Conservation (phyloP, 2,113 vertebrate species). For the Urocolius indicus region DNA sequence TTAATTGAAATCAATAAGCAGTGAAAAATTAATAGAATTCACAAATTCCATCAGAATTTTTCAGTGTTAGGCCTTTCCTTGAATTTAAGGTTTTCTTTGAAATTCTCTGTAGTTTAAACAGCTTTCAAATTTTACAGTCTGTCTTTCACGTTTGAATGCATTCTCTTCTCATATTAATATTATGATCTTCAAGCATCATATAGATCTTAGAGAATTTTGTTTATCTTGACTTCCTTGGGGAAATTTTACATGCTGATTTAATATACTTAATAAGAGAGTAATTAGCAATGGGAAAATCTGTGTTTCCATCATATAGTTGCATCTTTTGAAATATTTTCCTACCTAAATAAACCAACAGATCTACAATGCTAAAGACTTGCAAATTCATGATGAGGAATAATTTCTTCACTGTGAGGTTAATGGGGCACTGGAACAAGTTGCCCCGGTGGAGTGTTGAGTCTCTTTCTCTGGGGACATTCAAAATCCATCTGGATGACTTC, state of each 20-base stretch:
- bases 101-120: neutral
- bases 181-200: rapidly evolving
- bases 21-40: neutral
- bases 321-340: neutral
- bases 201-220: neutral
- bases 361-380: neutral
- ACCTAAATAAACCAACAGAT: rapidly evolving
- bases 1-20: neutral
- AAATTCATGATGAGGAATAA: neutral
- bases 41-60: neutral
- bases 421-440: too few species aligned
- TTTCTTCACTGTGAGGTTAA: too few species aligned
- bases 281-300: neutral
- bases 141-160: rapidly evolving
- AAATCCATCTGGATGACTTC: too few species aligned
- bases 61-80: neutral
- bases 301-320: neutral
- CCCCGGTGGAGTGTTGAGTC: too few species aligned
- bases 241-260: neutral
- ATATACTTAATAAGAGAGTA: neutral
- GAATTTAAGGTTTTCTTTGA: neutral
- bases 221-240: neutral
- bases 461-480: too few species aligned
- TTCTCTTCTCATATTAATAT: neutral
- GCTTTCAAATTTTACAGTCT: neutral